Conservation (phyloP, 2,113 vertebrate genomes). For the Scomber japonicus region DNA sequence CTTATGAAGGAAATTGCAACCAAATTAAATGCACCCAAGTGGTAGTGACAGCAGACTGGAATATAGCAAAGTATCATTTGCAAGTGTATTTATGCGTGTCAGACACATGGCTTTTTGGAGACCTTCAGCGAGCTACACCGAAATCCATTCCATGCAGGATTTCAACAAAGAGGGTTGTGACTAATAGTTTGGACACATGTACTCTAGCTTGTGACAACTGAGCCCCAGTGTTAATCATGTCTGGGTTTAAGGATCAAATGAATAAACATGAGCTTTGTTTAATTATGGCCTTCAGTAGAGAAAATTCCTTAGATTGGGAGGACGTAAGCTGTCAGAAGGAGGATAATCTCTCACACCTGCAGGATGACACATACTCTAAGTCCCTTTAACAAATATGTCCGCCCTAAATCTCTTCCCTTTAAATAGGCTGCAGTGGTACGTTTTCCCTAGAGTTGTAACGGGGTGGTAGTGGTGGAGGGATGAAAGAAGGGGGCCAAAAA, state of each 20-base stretch:
- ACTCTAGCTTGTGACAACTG: conserved; percentile 46
- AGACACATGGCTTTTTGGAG: conserved; percentile 31
- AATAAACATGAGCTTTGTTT: conserved; percentile 78
- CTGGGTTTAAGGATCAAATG: conserved; percentile 71
- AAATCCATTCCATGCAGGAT: conserved; percentile 45
- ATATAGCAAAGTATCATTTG: conserved; percentile 29
- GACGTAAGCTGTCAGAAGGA: conserved; percentile 54
- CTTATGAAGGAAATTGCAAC: conserved; percentile 23
- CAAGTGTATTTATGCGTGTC: conserved; percentile 34
- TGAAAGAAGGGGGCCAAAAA: background rate
- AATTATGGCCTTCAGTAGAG: conserved; percentile 66
- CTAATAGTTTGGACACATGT: conserved; percentile 64
- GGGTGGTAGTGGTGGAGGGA: background rate
- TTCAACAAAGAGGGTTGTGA: conserved; percentile 47
- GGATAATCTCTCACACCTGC: conserved; percentile 76
- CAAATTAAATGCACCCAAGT: conserved; percentile 27
- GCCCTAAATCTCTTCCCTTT: conserved; percentile 44
- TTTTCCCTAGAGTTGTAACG: conserved; percentile 10
- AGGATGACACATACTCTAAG: conserved; percentile 53
- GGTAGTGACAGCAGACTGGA: conserved; percentile 24
- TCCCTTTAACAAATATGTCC: conserved; percentile 56
- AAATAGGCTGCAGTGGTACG: conserved; percentile 21
- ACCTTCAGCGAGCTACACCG: conserved; percentile 25
- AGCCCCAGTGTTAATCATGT: conserved; percentile 67
- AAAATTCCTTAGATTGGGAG: conserved; percentile 28